Evolutionary conservation across 2,888 invertebrate species (phyloP).

Genomic region (Invenusta paracnida): DNA sequence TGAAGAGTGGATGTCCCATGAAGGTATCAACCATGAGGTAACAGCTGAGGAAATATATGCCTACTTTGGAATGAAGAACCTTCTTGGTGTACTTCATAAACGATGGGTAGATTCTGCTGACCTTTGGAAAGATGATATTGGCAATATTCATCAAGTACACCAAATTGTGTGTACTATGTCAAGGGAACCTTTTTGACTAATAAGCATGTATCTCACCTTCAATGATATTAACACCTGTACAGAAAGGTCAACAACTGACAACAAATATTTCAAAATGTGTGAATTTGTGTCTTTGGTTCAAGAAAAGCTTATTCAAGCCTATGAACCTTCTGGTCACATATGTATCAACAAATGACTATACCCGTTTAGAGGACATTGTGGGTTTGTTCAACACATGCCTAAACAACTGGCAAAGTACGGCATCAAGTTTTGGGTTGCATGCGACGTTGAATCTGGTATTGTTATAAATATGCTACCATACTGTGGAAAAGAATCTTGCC

Average conservation of each 20-base stretch:
- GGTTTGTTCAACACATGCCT: background rate
- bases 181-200: background rate
- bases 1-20: no score
- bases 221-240: background rate
- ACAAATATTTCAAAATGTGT: background rate
- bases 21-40: no score
- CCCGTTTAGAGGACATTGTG: background rate
- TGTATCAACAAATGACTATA: background rate
- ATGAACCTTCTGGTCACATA: background rate
- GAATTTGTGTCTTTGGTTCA: background rate
- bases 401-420: background rate
- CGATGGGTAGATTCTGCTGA: background rate
- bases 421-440: background rate
- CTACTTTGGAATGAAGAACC: no score
- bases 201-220: background rate
- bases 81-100: no score
- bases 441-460: background rate
- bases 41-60: no score
- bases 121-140: background rate
- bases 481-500: background rate
- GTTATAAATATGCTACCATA: slow-evolving; percentile 18
- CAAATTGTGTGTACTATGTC: background rate
- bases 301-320: background rate
- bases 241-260: background rate
- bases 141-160: background rate